Evolutionary conservation across 2,888 invertebrate species (phyloP).

Genomic region (Dugesia japonica): DNA sequence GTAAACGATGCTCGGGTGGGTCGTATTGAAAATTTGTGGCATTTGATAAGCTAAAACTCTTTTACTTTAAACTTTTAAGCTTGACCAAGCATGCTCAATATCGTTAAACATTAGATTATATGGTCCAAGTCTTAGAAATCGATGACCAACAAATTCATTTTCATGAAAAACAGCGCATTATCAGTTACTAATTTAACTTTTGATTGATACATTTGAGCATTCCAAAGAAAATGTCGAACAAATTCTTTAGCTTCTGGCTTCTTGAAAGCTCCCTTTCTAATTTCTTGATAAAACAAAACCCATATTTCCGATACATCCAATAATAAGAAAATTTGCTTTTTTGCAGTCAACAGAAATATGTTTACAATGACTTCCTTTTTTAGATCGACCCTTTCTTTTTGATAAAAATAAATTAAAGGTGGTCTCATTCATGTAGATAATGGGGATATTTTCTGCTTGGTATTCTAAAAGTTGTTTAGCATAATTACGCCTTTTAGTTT

Average conservation of each 20-base stretch:
- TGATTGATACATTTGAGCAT: background rate
- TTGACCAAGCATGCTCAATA: background rate
- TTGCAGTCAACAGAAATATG: no score
- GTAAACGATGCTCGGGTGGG: background rate
- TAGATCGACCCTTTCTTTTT: slow-evolving; percentile 1
- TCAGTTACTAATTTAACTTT: background rate
- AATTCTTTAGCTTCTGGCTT: background rate
- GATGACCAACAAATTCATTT: background rate
- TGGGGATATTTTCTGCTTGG: slow-evolving; percentile 6
- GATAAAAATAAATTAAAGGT: slow-evolving; percentile 20
- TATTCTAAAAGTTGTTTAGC: background rate
- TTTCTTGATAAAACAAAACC: background rate
- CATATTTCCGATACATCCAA: background rate
- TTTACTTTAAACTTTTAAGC: background rate
- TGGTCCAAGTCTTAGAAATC: background rate
- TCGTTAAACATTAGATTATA: background rate
- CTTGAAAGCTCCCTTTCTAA: background rate
- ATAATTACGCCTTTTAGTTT: background rate
- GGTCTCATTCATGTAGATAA: slow-evolving; percentile 8
- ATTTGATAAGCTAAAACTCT: background rate
- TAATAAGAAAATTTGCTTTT: background rate
- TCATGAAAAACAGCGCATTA: background rate
- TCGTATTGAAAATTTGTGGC: background rate
- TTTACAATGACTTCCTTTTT: slow-evolving; percentile 1
- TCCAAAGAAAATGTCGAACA: background rate